These are phyloP conservation scores for Sprattus sprattus DNA, from an alignment of 2,113 vertebrate genomes.

Conservation along the genomic window DNA sequence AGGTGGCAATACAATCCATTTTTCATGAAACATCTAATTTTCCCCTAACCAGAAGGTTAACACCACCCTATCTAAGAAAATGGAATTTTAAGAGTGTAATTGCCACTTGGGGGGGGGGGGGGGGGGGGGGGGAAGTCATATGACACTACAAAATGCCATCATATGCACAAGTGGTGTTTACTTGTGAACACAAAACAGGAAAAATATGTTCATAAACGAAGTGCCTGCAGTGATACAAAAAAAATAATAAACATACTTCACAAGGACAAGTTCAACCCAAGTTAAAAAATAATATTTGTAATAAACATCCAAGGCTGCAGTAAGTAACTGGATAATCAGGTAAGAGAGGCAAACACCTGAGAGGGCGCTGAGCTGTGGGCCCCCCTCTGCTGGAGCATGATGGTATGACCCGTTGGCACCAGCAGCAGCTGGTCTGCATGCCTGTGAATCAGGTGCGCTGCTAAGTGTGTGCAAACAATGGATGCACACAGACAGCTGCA, in stretches of 20 bases:
- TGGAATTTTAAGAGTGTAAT: background rate
- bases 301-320: background rate
- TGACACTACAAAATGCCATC: background rate
- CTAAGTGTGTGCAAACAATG: background rate
- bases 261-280: background rate
- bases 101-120: background rate
- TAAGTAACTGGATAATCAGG: background rate
- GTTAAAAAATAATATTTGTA: background rate
- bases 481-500: background rate
- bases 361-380: background rate
- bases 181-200: too few species aligned
- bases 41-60: background rate
- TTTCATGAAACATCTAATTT: background rate
- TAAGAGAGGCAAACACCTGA: background rate
- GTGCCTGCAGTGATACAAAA: background rate
- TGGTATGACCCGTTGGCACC: background rate
- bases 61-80: background rate
- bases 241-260: background rate
- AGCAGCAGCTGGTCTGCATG: background rate
- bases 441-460: background rate
- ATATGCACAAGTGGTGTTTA: background rate
- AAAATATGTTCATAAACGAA: too few species aligned
- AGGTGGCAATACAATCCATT: background rate
- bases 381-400: constrained; percentile 6
- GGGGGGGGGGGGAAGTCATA: background rate